A percentile compares a stretch with the other conserved stretches of the same genome.
Conservation (phyloP, 1,140 invertebrate genomes). For the Wiebesia pumilae region DNA sequence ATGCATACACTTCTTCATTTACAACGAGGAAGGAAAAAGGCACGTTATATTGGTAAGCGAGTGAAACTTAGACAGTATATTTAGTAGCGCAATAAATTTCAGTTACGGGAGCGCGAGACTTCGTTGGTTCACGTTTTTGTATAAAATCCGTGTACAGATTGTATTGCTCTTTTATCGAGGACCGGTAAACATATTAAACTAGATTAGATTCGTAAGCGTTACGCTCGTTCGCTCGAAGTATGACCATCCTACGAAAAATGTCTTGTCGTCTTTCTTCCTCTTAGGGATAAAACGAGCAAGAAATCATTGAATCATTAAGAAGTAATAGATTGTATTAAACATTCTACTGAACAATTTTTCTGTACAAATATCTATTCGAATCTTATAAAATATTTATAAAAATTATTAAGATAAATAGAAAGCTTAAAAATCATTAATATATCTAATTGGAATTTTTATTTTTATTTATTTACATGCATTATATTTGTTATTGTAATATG, state of each 20-base stretch:
- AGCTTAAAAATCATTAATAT: too few species aligned
- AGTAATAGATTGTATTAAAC: too few species aligned
- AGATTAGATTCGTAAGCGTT: slow-evolving; percentile 66
- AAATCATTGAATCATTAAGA: not conserved
- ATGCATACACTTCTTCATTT: not conserved
- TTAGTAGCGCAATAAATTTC: slow-evolving; percentile 66
- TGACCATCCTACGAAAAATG: not conserved
- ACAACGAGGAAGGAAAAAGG: not conserved
- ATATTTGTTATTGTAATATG: too few species aligned
- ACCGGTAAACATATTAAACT: slow-evolving; percentile 70
- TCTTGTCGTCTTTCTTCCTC: not conserved
- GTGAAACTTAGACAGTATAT: slow-evolving; percentile 53
- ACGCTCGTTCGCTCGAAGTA: slow-evolving; percentile 5
- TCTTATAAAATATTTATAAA: too few species aligned
- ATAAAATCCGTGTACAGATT: slow-evolving; percentile 58
- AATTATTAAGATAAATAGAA: too few species aligned
- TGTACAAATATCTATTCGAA: too few species aligned
- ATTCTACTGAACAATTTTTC: too few species aligned
- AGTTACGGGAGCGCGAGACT: slow-evolving; percentile 52
- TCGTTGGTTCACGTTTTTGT: slow-evolving; percentile 35
- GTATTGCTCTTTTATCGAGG: slow-evolving; percentile 65
- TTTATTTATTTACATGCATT: too few species aligned
- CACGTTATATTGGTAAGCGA: not conserved
- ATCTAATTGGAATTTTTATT: too few species aligned
- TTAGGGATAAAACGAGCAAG: not conserved